These are phyloP conservation scores for Genyomyrus donnyi DNA, from an alignment of 2,113 vertebrate genomes.

Conservation along the genomic window DNA sequence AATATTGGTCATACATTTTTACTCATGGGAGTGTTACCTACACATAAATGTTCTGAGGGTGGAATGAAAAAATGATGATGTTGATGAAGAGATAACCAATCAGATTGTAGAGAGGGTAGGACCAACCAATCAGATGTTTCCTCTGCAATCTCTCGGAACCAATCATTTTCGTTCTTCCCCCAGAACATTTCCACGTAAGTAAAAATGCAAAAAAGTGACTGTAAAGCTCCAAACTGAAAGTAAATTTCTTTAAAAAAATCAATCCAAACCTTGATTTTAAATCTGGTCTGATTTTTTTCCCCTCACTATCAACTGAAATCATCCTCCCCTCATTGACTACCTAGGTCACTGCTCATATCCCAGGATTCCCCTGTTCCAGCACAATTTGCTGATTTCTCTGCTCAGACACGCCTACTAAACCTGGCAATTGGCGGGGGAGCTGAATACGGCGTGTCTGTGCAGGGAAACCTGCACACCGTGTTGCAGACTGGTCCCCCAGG, in stretches of 20 bases:
- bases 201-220: neutral
- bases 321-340: neutral
- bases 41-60: neutral
- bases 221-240: neutral
- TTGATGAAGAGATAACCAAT: too few species aligned
- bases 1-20: neutral
- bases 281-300: neutral
- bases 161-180: neutral
- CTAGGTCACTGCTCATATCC: neutral
- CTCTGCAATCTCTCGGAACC: neutral
- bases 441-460: neutral
- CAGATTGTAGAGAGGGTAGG: too few species aligned
- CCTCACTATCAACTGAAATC: neutral
- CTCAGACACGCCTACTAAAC: neutral
- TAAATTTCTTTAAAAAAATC: neutral
- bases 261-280: neutral
- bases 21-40: neutral
- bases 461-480: neutral
- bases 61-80: neutral
- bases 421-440: neutral
- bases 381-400: neutral
- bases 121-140: too few species aligned
- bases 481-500: neutral
- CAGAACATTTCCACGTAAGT: neutral
- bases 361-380: neutral